These are phyloP conservation scores for Laticauda laticaudata DNA, from an alignment of 2,113 vertebrate genomes.

Conservation along the genomic window DNA sequence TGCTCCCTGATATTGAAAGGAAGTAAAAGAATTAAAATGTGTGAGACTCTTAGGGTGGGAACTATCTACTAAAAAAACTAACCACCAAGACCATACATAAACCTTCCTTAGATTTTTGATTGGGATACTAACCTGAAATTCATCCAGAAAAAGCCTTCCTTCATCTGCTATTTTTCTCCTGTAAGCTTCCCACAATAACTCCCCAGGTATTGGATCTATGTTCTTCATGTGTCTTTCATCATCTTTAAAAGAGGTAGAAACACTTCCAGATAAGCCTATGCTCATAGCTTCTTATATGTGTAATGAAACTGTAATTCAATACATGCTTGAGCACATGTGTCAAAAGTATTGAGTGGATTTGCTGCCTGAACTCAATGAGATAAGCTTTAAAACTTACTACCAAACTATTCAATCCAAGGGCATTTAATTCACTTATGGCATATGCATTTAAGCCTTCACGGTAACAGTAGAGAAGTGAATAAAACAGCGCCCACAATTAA, in stretches of 20 bases:
- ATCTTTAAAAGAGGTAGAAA: conserved; percentile 62
- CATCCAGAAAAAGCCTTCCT: conserved; percentile 89
- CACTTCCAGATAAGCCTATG: not conserved
- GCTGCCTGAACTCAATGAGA: not conserved
- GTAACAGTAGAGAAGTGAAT: not conserved
- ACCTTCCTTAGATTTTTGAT: not conserved
- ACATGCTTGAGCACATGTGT: not conserved
- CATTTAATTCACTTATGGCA: not conserved
- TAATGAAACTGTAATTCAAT: not conserved
- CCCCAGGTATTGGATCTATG: conserved; percentile 87
- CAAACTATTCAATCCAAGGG: not conserved
- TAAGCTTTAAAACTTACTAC: not conserved
- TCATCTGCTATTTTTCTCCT: conserved; percentile 93
- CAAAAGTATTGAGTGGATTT: not conserved
- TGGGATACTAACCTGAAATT: conserved; percentile 86
- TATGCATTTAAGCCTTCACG: not conserved
- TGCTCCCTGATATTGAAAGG: not conserved
- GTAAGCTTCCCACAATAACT: conserved; percentile 81
- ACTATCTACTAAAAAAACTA: not conserved
- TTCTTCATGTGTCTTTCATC: conserved; percentile 81
- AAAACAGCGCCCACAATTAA: not conserved
- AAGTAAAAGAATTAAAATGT: not conserved
- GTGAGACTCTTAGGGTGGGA: not conserved
- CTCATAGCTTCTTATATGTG: not conserved
- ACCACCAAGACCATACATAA: not conserved